These are phyloP conservation scores for Heliconius cydno DNA, from an alignment of 2,888 invertebrate genomes.

Conservation along the genomic window DNA sequence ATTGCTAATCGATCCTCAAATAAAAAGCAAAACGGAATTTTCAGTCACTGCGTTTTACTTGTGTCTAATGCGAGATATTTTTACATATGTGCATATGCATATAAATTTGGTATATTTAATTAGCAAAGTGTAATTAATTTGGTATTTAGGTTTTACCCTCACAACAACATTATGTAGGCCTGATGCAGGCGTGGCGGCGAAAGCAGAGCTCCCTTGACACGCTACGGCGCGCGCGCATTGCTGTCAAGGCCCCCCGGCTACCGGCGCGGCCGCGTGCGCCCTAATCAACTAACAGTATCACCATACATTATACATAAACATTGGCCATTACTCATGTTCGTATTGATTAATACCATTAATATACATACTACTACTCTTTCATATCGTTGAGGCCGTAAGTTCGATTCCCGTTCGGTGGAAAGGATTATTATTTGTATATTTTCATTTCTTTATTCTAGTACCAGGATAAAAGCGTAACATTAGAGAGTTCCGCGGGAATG, in stretches of 20 bases:
- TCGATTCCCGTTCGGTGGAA: too few relatives aligned
- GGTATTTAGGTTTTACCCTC: conserved; percentile 47
- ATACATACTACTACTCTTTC: too few relatives aligned
- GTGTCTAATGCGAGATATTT: neutral
- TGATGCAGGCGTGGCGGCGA: conserved; percentile 77
- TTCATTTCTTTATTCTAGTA: too few relatives aligned
- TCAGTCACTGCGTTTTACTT: neutral
- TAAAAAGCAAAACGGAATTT: neutral
- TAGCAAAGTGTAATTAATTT: conserved; percentile 30
- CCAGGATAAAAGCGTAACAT: too few relatives aligned
- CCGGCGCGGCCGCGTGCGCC: conserved; percentile 56
- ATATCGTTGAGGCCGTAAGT: too few relatives aligned
- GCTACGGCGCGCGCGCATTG: conserved; percentile 82
- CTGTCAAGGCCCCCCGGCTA: conserved; percentile 76
- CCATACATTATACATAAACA: conserved; percentile 44
- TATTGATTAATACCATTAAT: conserved; percentile 28
- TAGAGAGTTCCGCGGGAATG: too few relatives aligned
- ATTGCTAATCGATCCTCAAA: neutral
- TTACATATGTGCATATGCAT: neutral
- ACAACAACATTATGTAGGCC: conserved; percentile 54
- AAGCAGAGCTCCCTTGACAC: conserved; percentile 83
- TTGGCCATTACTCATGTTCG: conserved; percentile 47
- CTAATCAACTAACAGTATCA: conserved; percentile 64
- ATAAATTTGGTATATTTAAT: neutral
- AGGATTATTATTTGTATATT: too few relatives aligned